Conservation (phyloP, 2,797 vertebrate genomes). For the Paramormyrops hopkinsi region DNA sequence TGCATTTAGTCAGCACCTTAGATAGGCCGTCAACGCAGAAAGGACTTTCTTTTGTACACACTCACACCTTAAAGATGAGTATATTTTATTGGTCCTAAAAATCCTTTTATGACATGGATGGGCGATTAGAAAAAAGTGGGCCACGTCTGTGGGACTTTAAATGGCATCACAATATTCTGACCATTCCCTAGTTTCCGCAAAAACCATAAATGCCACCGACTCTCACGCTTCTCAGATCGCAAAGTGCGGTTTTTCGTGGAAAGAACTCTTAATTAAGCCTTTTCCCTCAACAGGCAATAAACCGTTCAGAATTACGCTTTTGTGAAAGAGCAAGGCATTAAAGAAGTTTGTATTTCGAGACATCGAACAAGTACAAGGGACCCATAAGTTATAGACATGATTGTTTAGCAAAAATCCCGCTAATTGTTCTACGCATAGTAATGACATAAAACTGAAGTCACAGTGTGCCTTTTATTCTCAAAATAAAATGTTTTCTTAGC, state of each 20-base stretch:
- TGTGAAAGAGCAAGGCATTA: not conserved
- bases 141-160: not conserved
- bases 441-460: not conserved
- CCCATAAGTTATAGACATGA: not conserved
- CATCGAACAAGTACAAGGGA: not conserved
- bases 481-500: constrained; percentile 84
- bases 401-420: not conserved
- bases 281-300: not conserved
- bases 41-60: not conserved
- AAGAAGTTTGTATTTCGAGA: not conserved
- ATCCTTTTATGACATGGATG: not conserved
- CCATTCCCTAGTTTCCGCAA: not conserved
- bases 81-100: not conserved
- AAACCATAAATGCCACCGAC: not conserved
- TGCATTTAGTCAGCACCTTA: not conserved
- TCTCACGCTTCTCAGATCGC: not conserved
- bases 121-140: not conserved
- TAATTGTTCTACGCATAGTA: not conserved
- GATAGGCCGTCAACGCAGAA: not conserved
- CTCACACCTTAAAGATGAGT: not conserved
- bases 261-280: not conserved
- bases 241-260: too few relatives aligned
- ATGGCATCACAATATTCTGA: not conserved
- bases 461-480: constrained; percentile 78
- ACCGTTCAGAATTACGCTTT: not conserved